A percentile compares a stretch with the other conserved stretches of the same genome.
Evolutionary conservation across 2,113 vertebrate species (phyloP).

Genomic region (Chloropsis hardwickii): DNA sequence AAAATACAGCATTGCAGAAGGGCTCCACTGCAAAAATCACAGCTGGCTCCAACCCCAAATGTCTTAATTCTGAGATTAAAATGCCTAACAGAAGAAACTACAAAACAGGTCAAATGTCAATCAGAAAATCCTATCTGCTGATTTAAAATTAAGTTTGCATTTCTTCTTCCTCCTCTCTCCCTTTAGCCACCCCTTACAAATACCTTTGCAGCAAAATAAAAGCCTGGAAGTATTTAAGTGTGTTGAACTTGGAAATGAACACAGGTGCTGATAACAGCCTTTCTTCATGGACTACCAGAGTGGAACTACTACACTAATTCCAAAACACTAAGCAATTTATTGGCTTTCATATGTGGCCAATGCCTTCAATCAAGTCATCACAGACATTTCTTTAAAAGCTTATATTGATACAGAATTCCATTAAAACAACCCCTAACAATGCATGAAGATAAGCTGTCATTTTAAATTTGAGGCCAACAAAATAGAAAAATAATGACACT

Average conservation of each 20-base stretch:
- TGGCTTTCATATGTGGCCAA: background rate
- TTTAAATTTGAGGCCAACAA: background rate
- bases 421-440: background rate
- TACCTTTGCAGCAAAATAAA: background rate
- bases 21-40: background rate
- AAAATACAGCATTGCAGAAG: background rate
- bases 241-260: background rate
- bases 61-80: background rate
- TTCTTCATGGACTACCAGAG: background rate
- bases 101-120: background rate
- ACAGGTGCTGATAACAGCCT: background rate
- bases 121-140: background rate
- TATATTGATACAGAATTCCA: background rate
- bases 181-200: background rate
- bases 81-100: background rate
- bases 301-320: background rate
- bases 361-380: background rate
- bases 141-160: background rate
- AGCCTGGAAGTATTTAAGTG: background rate
- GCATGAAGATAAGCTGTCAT: background rate
- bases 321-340: background rate
- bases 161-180: background rate
- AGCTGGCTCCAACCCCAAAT: background rate
- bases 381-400: rapidly evolving
- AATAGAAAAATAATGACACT: background rate